Percentiles rank a stretch among this genome's conserved stretches.
Evolutionary conservation across 2,797 vertebrate species (phyloP).

Genomic region (Prionace glauca): DNA sequence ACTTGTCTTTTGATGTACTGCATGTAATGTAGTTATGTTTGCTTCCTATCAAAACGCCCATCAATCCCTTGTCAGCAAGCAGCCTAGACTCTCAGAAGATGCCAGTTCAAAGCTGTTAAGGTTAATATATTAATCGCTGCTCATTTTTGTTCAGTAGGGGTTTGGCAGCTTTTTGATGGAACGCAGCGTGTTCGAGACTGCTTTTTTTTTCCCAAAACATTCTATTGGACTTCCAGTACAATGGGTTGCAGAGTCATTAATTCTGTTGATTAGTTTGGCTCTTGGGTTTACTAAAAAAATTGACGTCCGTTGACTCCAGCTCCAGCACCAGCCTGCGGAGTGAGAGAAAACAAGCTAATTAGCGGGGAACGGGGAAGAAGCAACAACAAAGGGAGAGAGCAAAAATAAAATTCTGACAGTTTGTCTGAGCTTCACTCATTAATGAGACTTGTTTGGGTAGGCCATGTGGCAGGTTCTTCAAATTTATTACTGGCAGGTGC

Average conservation of each 20-base stretch:
- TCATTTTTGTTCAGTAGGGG: constrained; percentile 3
- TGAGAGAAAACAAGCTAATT: constrained; percentile 81
- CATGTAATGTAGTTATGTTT: constrained; percentile 63
- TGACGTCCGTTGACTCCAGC: constrained; percentile 61
- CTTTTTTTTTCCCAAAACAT: constrained; percentile 48
- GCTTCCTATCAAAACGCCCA: constrained; percentile 64
- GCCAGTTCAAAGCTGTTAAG: constrained; percentile 44
- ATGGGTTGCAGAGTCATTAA: constrained; percentile 95
- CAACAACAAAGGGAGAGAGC: constrained; percentile 55
- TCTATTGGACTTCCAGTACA: constrained; percentile 67
- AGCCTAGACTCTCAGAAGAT: constrained; percentile 47
- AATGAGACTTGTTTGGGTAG: constrained; percentile 94
- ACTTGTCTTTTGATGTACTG: constrained; percentile 67
- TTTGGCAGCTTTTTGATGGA: constrained; percentile 38
- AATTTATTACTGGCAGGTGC: constrained; percentile 76
- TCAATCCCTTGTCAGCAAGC: constrained; percentile 47
- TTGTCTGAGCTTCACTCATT: constrained; percentile 67
- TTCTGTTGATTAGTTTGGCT: constrained; percentile 98
- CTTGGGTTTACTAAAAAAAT: constrained; percentile 82
- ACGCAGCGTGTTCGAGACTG: constrained; percentile 54
- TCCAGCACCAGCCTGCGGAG: constrained; percentile 68
- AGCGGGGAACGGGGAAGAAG: constrained; percentile 69
- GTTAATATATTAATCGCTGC: constrained; percentile 27
- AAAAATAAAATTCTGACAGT: constrained; percentile 68
- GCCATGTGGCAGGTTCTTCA: constrained; percentile 87